phyloP scores from a whole-genome alignment of 1,140 invertebrate species.

The Diorhabda carinulata region DNA sequence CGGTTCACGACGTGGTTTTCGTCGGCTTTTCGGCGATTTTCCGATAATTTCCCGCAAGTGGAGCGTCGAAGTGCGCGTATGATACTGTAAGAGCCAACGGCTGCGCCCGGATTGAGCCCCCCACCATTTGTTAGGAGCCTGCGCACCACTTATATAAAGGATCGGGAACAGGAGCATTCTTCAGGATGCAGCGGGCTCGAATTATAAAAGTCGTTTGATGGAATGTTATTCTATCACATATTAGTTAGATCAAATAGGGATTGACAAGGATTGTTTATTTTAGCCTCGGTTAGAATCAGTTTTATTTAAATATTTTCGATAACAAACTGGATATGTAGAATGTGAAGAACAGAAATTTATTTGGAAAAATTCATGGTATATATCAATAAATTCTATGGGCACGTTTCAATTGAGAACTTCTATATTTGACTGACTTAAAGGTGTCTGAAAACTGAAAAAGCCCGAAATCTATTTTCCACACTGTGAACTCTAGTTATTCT shows the following conservation, averaged over 20 bases:
- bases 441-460: too few species aligned
- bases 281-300: neutral
- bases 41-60: constrained; percentile 18
- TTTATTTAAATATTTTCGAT: too few species aligned
- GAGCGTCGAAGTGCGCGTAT: constrained; percentile 26
- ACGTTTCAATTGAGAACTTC: too few species aligned
- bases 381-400: too few species aligned
- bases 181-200: constrained; percentile 16
- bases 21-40: constrained; percentile 13
- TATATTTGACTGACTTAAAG: too few species aligned
- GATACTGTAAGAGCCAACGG: constrained; percentile 35
- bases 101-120: constrained; percentile 41
- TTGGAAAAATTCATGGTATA: too few species aligned
- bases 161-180: constrained; percentile 11
- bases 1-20: neutral
- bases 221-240: constrained; percentile 11
- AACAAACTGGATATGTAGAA: too few species aligned
- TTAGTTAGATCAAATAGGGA: constrained; percentile 4
- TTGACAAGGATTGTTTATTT: constrained; percentile 4
- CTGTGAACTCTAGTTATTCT: too few species aligned
- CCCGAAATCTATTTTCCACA: too few species aligned
- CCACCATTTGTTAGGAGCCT: constrained; percentile 14
- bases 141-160: constrained; percentile 28
- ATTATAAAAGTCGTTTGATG: constrained; percentile 13
- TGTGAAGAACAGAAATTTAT: too few species aligned